Conservation (phyloP, 1,140 invertebrate species). For the Liolophura sinensis region DNA sequence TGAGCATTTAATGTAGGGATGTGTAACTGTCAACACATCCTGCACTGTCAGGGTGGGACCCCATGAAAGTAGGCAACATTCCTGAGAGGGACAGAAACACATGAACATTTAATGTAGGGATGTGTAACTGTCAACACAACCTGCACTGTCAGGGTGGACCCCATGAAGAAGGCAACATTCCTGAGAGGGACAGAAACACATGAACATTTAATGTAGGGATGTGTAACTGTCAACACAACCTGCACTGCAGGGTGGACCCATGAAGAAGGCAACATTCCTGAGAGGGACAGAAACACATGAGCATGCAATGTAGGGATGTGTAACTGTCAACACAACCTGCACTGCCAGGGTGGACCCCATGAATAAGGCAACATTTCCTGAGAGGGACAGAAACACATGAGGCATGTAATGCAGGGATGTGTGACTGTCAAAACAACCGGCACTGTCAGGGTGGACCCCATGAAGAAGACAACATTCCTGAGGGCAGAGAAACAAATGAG, state of each 20-base stretch:
- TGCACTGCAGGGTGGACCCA: constrained; percentile 81
- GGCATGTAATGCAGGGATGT: constrained; percentile 67
- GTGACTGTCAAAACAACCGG: constrained; percentile 82
- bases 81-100: constrained; percentile 62
- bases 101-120: too few species aligned
- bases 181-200: constrained; percentile 58
- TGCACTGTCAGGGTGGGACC: constrained; percentile 84
- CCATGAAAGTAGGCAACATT: constrained; percentile 81
- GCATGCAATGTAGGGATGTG: constrained; percentile 66
- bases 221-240: constrained; percentile 82
- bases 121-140: constrained; percentile 86
- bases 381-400: constrained; percentile 36
- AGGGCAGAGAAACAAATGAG: too few species aligned
- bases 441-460: constrained; percentile 81
- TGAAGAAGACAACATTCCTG: constrained; percentile 81
- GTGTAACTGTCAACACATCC: constrained; percentile 81
- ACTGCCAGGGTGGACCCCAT: constrained; percentile 83
- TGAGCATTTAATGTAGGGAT: too few species aligned
- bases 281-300: constrained; percentile 53
- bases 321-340: constrained; percentile 80
- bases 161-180: constrained; percentile 82
- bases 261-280: constrained; percentile 81
- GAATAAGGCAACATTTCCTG: constrained; percentile 79
- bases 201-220: constrained; percentile 64
- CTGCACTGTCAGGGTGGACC: constrained; percentile 81